phyloP scores from a whole-genome alignment of 2,113 vertebrate species.

The Pachycephala philippinensis region DNA sequence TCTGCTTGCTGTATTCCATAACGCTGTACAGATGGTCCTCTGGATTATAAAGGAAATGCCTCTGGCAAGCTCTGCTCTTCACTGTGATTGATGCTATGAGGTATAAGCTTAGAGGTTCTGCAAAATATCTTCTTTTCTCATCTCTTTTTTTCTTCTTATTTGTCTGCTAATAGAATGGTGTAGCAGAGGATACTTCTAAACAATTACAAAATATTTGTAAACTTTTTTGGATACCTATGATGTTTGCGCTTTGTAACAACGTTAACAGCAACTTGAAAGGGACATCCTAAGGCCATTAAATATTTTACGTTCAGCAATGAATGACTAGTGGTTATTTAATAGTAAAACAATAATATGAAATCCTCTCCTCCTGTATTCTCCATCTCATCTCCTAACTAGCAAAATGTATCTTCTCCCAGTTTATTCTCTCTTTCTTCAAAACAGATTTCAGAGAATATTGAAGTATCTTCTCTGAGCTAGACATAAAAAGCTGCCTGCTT shows the following conservation, averaged over 20 bases:
- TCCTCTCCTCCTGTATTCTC: background rate
- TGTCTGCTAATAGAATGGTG: background rate
- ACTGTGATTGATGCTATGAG: constrained; percentile 23
- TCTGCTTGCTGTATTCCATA: background rate
- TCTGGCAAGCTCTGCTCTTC: constrained; percentile 36
- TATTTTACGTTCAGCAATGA: background rate
- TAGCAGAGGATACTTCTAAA: background rate
- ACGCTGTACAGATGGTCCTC: constrained; percentile 24
- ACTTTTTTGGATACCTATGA: background rate
- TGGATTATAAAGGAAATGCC: constrained; percentile 50
- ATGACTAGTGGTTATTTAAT: background rate
- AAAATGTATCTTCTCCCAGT: background rate
- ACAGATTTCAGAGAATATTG: background rate
- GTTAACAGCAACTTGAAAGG: background rate
- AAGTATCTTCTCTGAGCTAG: background rate
- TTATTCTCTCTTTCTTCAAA: background rate
- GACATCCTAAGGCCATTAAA: background rate
- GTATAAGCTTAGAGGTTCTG: background rate
- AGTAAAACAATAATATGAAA: background rate
- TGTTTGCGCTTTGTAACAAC: background rate
- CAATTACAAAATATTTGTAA: background rate
- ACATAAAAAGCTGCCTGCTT: background rate
- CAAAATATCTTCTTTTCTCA: background rate
- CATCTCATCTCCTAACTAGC: background rate
- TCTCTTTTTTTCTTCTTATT: background rate